These are phyloP conservation scores for Sus cebifrons DNA, from an alignment of 2,797 vertebrate species.

Conservation along the genomic window DNA sequence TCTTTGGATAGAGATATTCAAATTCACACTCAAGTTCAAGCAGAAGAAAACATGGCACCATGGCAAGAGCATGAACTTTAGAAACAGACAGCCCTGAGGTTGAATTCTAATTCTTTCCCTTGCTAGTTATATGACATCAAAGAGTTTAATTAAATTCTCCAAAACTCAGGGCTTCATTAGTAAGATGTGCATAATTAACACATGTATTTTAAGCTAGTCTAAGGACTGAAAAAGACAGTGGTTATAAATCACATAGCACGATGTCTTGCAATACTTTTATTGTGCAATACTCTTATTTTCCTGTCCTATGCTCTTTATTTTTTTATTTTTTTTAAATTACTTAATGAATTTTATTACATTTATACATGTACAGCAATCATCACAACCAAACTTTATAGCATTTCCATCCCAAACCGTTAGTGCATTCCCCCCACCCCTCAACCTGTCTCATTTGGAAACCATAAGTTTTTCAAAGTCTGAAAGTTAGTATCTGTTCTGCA, in stretches of 20 bases:
- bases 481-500: too few relatives aligned
- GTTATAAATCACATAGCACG: conserved; percentile 22
- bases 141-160: conserved; percentile 41
- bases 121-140: neutral
- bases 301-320: too few relatives aligned
- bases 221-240: conserved; percentile 52
- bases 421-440: too few relatives aligned
- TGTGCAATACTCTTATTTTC: neutral
- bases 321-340: too few relatives aligned
- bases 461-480: too few relatives aligned
- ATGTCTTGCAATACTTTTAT: neutral
- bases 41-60: neutral
- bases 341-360: too few relatives aligned
- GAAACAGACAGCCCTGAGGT: neutral
- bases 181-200: neutral
- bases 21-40: conserved; percentile 25
- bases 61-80: neutral
- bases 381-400: too few relatives aligned
- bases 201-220: neutral
- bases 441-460: too few relatives aligned
- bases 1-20: neutral
- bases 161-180: neutral
- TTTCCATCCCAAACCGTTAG: too few relatives aligned
- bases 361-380: too few relatives aligned
- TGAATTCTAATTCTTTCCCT: conserved; percentile 3